Evolutionary conservation across 2,113 vertebrate species (phyloP).

Genomic region (Gracilinanus agilis): DNA sequence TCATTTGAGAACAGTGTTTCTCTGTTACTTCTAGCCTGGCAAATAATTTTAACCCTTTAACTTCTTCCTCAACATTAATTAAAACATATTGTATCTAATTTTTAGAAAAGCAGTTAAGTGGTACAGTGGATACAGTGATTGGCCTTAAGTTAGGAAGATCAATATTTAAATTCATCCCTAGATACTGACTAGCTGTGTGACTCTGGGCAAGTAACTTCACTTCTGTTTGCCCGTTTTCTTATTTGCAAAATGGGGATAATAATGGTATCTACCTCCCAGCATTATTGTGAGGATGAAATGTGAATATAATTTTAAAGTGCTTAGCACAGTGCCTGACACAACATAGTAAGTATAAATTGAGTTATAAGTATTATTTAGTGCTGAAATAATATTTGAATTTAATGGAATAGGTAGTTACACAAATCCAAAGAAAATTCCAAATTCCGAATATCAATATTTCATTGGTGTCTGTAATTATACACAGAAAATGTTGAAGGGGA

Average conservation of each 20-base stretch:
- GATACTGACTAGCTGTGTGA: background rate
- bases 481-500: background rate
- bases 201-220: background rate
- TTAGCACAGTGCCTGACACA: background rate
- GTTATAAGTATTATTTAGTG: background rate
- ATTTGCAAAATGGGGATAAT: background rate
- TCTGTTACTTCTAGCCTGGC: background rate
- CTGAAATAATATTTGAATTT: background rate
- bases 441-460: background rate
- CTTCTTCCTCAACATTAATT: background rate
- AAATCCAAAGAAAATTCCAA: background rate
- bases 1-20: too few species aligned
- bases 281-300: background rate
- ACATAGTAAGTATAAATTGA: background rate
- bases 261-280: background rate
- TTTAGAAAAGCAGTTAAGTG: background rate
- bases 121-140: background rate
- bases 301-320: background rate
- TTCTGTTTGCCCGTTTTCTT: background rate
- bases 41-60: background rate
- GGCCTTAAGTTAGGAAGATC: background rate
- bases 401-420: background rate
- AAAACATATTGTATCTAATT: too few species aligned
- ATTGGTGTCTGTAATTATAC: background rate
- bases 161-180: background rate